These are phyloP conservation scores for Pristionchus mayeri DNA, from an alignment of 2,888 invertebrate genomes.

Conservation along the genomic window DNA sequence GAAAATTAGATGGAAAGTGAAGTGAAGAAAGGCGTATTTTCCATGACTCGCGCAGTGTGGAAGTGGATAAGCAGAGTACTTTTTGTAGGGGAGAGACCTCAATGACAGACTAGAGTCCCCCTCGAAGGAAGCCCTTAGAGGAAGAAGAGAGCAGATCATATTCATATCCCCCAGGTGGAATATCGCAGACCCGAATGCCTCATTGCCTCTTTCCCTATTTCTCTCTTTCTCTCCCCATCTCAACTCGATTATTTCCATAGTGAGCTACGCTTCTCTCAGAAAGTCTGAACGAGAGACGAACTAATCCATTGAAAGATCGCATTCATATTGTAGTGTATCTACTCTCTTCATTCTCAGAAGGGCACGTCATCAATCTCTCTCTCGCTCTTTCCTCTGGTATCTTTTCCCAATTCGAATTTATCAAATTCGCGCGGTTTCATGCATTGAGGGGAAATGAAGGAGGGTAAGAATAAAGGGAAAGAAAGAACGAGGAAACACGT, in stretches of 20 bases:
- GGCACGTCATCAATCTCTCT: not conserved
- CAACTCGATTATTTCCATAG: conserved; percentile 35
- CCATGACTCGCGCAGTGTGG: no score
- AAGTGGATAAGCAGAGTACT: no score
- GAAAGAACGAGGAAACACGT: no score
- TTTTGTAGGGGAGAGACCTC: no score
- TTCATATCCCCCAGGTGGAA: not conserved
- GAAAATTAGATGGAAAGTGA: no score
- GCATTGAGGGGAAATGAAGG: conserved; percentile 21
- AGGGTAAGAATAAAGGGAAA: conserved; percentile 8
- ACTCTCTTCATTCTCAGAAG: not conserved
- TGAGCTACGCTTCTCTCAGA: conserved; percentile 11
- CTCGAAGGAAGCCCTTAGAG: no score
- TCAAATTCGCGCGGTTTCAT: conserved; percentile 31
- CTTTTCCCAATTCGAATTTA: not conserved
- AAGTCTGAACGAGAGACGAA: not conserved
- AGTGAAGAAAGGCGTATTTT: no score
- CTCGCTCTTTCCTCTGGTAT: not conserved
- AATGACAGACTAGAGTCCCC: no score
- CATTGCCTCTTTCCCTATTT: not conserved
- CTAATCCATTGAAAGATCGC: not conserved
- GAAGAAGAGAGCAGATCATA: conserved; percentile 3
- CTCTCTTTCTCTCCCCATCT: conserved; percentile 9
- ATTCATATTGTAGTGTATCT: not conserved
- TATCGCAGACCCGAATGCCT: not conserved